Base-by-base conservation (phyloP, 1,140 invertebrate species). In the Scaptomyza pallida region DNA sequence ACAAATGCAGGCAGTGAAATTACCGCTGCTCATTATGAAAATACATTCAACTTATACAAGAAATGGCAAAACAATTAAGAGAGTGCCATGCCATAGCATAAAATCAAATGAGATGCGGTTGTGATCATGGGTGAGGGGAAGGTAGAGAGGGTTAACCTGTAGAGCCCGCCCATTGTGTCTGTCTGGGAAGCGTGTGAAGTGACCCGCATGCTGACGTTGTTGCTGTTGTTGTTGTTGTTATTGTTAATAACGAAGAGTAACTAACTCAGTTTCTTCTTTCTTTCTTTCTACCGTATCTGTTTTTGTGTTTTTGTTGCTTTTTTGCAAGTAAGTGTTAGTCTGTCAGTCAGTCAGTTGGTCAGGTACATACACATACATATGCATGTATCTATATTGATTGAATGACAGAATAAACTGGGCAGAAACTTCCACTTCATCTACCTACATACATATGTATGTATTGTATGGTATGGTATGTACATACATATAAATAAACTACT, bases 11-110 rank as follows among this genome's bases (percentile, higher is more conserved):
- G 78, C 77, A 72, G 78, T 74, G 71, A 81, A 81, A 81, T 82
- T 82, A 77, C 73, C 73, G 59, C 59, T 54, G n/a, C 40, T 30
- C 51, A 61, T 77, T 68, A 77, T 81, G 74, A 63, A 80, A 75
- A 81, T 76, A 69, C 73, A 81, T 81, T 9, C 26, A 30, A n/a
- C 26, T 30, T 30, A 30, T 81, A 68, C 67, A 73, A 65, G 77
- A 71, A 79, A 80, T 80, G 56, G 65, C 77, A 79, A 79, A n/a
- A 79, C 72, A 79, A 75, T 79, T 79, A 79, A 75, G 72, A 64
- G 26, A 30, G 33, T 35, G 47, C 16, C 17, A 35, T 15, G 8
- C 12, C 33, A n/a, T 2, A n/a, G 33, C 12, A 37, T 37, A 37
- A 37, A 37, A 37, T 37, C 33, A 37, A n/a, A n/a, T 37, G 33